phyloP scores from a whole-genome alignment of 2,797 vertebrate genomes.

The Anomalospiza imberbis region DNA sequence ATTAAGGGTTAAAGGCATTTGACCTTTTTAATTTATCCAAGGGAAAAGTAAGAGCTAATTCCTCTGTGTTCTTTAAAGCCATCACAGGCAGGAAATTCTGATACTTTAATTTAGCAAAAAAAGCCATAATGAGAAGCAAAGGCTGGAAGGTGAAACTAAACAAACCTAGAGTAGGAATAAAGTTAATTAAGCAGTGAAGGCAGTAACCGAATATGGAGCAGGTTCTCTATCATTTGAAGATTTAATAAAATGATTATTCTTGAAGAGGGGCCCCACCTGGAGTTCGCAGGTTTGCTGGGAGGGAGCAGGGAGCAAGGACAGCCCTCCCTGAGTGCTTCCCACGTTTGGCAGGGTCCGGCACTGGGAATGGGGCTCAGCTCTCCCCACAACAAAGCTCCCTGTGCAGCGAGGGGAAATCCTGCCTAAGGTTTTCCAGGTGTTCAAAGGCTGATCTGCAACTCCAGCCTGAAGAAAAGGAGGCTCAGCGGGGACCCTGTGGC shows the following conservation, averaged over 20 bases:
- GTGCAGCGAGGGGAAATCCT: background rate
- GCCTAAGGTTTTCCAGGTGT: background rate
- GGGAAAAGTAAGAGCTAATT: background rate
- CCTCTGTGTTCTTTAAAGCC: background rate
- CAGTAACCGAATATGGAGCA: background rate
- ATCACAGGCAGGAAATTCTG: background rate
- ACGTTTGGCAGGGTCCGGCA: fast-evolving
- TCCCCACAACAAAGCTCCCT: background rate
- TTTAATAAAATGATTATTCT: background rate
- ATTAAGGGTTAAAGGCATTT: background rate
- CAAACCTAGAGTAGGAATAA: background rate
- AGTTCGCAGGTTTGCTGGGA: background rate
- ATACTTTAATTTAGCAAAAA: background rate
- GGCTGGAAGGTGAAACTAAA: conserved; percentile 31
- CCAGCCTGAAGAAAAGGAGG: background rate
- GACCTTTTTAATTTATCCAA: background rate
- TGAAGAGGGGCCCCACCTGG: background rate
- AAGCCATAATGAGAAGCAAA: background rate
- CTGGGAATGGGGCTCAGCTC: background rate
- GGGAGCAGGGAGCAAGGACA: background rate
- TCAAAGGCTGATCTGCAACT: background rate
- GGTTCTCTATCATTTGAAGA: background rate
- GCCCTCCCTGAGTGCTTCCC: background rate
- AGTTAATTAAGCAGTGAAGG: conserved; percentile 23
- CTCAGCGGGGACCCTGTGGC: background rate